These are phyloP conservation scores for Drosophila arawakana DNA, from an alignment of 1,140 invertebrate genomes.

Conservation along the genomic window DNA sequence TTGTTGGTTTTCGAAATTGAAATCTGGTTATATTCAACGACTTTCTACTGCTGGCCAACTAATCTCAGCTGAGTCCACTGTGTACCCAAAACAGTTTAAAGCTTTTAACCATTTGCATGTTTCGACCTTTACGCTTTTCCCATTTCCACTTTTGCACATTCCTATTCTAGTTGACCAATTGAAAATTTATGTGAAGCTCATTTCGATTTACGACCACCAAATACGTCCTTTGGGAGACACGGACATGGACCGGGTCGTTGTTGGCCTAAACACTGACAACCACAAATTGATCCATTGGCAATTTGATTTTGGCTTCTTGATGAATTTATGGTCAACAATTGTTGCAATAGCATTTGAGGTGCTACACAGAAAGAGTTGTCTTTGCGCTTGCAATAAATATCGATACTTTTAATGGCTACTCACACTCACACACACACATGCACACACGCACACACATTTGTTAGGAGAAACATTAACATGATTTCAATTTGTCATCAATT, in stretches of 20 bases:
- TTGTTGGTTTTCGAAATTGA: not conserved
- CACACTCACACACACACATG: not conserved
- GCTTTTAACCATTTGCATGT: constrained; percentile 23
- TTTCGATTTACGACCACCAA: constrained; percentile 78
- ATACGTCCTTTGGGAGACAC: constrained; percentile 53
- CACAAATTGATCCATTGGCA: constrained; percentile 79
- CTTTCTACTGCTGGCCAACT: not conserved
- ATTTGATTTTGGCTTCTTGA: constrained; percentile 68
- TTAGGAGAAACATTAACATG: constrained; percentile 65
- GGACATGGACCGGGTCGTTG: not conserved
- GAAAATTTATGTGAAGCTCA: constrained; percentile 77
- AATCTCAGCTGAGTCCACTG: not conserved
- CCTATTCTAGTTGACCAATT: constrained; percentile 59
- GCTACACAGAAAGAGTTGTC: constrained; percentile 25
- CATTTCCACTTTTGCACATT: constrained; percentile 7
- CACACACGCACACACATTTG: not conserved
- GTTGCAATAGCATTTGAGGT: constrained; percentile 18
- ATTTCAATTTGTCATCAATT: constrained; percentile 84
- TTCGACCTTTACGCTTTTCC: not conserved
- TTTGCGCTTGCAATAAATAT: constrained; percentile 35
- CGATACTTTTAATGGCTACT: constrained; percentile 29
- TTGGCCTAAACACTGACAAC: constrained; percentile 65
- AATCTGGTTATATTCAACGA: not conserved
- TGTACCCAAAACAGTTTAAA: not conserved
- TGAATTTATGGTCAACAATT: constrained; percentile 72